phyloP scores from a whole-genome alignment of 1,140 invertebrate species.

The Arion vulgaris region DNA sequence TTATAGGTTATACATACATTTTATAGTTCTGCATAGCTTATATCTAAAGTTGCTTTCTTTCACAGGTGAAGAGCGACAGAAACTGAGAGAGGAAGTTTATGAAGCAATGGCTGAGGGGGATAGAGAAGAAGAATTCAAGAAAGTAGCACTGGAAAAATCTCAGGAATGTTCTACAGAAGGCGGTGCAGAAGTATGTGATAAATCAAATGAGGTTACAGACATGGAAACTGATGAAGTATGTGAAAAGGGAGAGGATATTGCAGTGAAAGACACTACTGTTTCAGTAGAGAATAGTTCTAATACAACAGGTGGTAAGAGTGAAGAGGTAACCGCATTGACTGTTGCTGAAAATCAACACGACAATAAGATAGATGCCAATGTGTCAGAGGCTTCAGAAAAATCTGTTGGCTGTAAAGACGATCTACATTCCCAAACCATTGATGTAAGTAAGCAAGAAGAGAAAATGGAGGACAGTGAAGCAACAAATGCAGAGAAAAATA shows the following conservation, averaged over 20 bases:
- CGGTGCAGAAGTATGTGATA: not conserved
- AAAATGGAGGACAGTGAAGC: not conserved
- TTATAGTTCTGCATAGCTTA: too few species aligned
- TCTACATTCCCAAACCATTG: too few species aligned
- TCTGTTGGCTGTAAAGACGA: too few species aligned
- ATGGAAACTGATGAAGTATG: not conserved
- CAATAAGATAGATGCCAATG: not conserved
- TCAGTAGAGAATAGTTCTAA: not conserved
- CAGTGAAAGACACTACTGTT: not conserved
- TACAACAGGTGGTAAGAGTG: not conserved
- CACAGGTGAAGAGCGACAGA: constrained; percentile 27
- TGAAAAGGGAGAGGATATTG: not conserved
- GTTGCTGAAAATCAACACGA: not conserved
- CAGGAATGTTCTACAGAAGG: not conserved
- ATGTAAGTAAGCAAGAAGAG: not conserved
- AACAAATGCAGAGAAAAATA: too few species aligned
- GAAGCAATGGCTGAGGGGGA: constrained; percentile 31
- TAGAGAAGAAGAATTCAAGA: constrained; percentile 14
- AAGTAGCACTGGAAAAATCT: not conserved
- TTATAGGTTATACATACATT: too few species aligned
- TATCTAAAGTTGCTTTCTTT: not conserved
- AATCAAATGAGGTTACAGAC: not conserved
- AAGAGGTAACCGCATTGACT: not conserved
- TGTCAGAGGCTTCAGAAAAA: too few species aligned
- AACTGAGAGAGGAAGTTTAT: constrained; percentile 30